Percentiles rank a stretch among this genome's conserved stretches.
phyloP scores from a whole-genome alignment of 2,888 invertebrate genomes.

The Aleiodes alternator region DNA sequence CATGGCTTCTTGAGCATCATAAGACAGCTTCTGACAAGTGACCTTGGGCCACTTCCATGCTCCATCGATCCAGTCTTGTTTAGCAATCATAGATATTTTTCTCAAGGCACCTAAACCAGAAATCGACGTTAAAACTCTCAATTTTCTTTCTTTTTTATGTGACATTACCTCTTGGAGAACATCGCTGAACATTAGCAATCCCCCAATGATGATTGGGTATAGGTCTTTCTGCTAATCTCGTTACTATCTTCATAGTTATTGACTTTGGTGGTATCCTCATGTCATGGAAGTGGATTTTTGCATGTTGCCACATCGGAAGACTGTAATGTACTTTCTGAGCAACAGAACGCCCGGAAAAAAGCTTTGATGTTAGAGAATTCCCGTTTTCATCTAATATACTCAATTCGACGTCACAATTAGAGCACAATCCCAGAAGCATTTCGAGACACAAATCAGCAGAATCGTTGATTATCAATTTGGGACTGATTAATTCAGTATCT shows the following conservation, averaged over 20 bases:
- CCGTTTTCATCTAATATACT: slow-evolving; percentile 31
- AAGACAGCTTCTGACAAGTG: slow-evolving; percentile 61
- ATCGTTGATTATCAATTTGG: background rate
- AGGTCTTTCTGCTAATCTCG: slow-evolving; percentile 14
- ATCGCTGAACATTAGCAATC: slow-evolving; percentile 55
- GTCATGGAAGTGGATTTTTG: slow-evolving; percentile 42
- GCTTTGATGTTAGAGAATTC: background rate
- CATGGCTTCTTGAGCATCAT: slow-evolving; percentile 36
- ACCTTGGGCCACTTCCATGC: slow-evolving; percentile 52
- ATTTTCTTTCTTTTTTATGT: background rate
- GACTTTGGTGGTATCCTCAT: background rate
- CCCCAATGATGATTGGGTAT: slow-evolving; percentile 56
- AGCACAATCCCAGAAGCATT: slow-evolving; percentile 59
- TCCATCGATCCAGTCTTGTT: slow-evolving; percentile 39
- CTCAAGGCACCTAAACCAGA: slow-evolving; percentile 51
- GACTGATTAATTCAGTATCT: slow-evolving; percentile 11
- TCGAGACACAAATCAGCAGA: slow-evolving; percentile 54
- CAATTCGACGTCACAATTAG: slow-evolving; percentile 54
- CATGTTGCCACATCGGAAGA: slow-evolving; percentile 55
- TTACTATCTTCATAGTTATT: slow-evolving; percentile 49
- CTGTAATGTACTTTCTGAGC: background rate
- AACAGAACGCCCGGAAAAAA: slow-evolving; percentile 18
- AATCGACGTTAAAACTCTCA: background rate
- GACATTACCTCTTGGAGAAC: slow-evolving; percentile 43
- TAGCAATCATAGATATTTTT: slow-evolving; percentile 39